These are phyloP conservation scores for Phymastichus coffea DNA, from an alignment of 1,140 invertebrate species.

Conservation along the genomic window DNA sequence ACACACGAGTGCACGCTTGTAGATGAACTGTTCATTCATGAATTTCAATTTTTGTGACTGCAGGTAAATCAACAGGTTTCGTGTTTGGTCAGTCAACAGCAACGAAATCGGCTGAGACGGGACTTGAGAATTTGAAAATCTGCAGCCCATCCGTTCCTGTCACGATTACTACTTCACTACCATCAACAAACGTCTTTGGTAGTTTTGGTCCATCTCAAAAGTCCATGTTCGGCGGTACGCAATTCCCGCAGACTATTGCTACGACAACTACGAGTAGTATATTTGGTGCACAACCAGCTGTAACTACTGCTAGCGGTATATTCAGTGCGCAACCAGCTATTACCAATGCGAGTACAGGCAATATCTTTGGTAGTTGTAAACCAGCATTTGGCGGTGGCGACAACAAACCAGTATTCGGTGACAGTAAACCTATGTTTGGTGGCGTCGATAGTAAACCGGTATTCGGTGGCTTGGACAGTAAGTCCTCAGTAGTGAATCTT, in stretches of 20 bases:
- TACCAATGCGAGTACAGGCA: not conserved
- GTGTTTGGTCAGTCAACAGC: conserved; percentile 9
- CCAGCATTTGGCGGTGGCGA: not conserved
- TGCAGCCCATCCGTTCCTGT: conserved; percentile 35
- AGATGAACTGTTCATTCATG: too few relatives aligned
- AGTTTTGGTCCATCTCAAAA: not conserved
- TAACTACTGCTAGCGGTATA: too few relatives aligned
- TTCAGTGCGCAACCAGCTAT: too few relatives aligned
- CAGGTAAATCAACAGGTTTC: conserved; percentile 15
- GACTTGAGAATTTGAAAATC: conserved; percentile 39
- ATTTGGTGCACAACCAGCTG: too few relatives aligned
- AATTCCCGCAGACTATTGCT: too few relatives aligned
- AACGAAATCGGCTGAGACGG: not conserved
- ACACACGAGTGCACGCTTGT: too few relatives aligned
- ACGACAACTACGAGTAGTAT: too few relatives aligned
- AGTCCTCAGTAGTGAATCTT: too few relatives aligned
- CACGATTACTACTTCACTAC: not conserved
- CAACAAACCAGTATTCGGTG: conserved; percentile 16
- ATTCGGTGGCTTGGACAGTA: too few relatives aligned
- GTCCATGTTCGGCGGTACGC: too few relatives aligned
- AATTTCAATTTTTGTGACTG: not conserved
- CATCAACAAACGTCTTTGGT: conserved; percentile 4
- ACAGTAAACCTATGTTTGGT: not conserved
- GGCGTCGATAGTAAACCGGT: not conserved
- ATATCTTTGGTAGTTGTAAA: not conserved